Evolutionary conservation across 2,888 invertebrate species (phyloP).

Genomic region (Barypeithes pellucidus): DNA sequence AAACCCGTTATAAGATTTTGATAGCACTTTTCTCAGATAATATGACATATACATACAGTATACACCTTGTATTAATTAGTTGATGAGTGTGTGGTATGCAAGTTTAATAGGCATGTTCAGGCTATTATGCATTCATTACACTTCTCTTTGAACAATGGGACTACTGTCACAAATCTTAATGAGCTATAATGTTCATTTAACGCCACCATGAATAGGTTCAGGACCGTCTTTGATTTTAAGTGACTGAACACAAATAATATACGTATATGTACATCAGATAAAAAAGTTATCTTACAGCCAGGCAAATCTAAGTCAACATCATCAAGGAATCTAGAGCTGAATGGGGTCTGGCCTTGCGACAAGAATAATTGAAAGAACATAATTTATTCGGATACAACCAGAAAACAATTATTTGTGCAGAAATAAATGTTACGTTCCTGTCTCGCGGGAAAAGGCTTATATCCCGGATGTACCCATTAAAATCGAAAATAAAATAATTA

Average conservation of each 20-base stretch:
- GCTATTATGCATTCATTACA: conserved; percentile 16
- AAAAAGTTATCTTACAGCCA: too few relatives aligned
- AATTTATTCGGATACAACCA: too few relatives aligned
- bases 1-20: too few relatives aligned
- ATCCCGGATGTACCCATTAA: conserved; percentile 36
- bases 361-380: too few relatives aligned
- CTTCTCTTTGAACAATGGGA: conserved; percentile 21
- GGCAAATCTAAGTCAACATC: too few relatives aligned
- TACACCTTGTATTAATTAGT: neutral
- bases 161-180: conserved; percentile 15
- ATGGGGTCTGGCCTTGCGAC: too few relatives aligned
- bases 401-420: too few relatives aligned
- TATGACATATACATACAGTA: too few relatives aligned
- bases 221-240: neutral
- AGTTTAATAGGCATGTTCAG: neutral
- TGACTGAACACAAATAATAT: too few relatives aligned
- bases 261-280: too few relatives aligned
- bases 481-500: conserved; percentile 28
- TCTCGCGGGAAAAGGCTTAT: conserved; percentile 20
- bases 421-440: conserved; percentile 23
- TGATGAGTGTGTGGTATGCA: neutral
- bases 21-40: too few relatives aligned
- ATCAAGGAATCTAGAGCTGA: too few relatives aligned
- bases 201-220: conserved; percentile 7
- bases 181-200: conserved; percentile 2